Percentiles rank a stretch among this genome's conserved stretches.
Conservation (phyloP, 2,888 invertebrate species). For the Tipula confusa region DNA sequence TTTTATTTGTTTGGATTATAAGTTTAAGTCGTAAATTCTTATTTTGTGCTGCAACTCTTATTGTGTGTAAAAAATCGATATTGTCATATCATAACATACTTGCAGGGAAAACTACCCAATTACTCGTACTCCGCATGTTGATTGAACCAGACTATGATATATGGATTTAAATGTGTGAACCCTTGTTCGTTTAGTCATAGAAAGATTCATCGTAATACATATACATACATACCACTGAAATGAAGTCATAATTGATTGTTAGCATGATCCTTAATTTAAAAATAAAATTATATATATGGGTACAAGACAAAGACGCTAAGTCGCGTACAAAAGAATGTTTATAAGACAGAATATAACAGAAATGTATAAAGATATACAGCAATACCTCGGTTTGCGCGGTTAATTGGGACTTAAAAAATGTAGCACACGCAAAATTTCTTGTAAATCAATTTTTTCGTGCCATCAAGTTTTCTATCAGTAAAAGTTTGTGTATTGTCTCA, state of each 20-base stretch:
- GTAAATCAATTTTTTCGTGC: no score
- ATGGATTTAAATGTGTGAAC: neutral
- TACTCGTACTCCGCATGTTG: neutral
- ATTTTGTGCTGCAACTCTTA: neutral
- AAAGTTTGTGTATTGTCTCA: no score
- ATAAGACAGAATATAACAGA: neutral
- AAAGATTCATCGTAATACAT: neutral
- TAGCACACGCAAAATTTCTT: no score
- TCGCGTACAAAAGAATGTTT: neutral
- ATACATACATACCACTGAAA: neutral
- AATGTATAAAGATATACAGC: no score
- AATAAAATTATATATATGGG: neutral
- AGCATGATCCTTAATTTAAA: conserved; percentile 3
- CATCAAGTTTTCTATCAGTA: no score
- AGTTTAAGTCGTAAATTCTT: neutral
- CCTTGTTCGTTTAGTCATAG: neutral
- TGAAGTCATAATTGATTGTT: conserved; percentile 12
- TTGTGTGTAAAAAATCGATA: neutral
- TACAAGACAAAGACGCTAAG: neutral
- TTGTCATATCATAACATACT: neutral
- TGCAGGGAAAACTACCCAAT: neutral
- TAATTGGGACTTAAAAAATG: no score
- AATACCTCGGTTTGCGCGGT: no score
- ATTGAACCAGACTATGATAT: neutral
- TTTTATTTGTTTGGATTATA: neutral